Percentiles rank a stretch among this genome's conserved stretches.
These are phyloP conservation scores for Malurus splendens DNA, from an alignment of 2,797 vertebrate species.

Conservation along the genomic window DNA sequence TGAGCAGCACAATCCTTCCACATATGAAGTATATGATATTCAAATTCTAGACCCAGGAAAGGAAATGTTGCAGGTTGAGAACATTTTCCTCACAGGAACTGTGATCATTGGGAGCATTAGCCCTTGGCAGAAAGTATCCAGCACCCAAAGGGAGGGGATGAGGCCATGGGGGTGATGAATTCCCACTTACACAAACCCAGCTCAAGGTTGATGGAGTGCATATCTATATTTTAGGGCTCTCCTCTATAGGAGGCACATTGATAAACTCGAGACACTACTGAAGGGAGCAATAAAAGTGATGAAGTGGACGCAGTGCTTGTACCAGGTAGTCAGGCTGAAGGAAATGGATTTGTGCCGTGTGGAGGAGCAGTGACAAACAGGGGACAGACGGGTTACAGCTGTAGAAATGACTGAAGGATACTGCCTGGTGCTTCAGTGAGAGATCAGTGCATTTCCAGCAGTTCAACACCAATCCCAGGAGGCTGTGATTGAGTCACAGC, in stretches of 20 bases:
- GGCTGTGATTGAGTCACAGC: neutral
- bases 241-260: neutral
- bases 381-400: neutral
- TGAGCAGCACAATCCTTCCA: neutral
- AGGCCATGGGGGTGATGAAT: neutral
- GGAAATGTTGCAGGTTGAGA: neutral
- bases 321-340: neutral
- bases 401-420: neutral
- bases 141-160: neutral
- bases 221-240: conserved; percentile 6
- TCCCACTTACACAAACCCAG: neutral
- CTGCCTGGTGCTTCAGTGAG: neutral
- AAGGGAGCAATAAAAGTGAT: conserved; percentile 51
- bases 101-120: neutral
- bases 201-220: neutral
- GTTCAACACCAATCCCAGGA: neutral
- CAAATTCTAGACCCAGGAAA: neutral
- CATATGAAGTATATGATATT: neutral
- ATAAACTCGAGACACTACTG: conserved; percentile 29
- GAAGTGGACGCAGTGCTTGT: conserved; percentile 17
- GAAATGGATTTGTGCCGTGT: neutral
- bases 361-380: conserved; percentile 7
- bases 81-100: neutral
- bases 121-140: neutral
- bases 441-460: neutral